A percentile compares a stretch with the other conserved stretches of the same genome.
phyloP scores from a whole-genome alignment of 2,113 vertebrate species.

The Chinchilla lanigera region DNA sequence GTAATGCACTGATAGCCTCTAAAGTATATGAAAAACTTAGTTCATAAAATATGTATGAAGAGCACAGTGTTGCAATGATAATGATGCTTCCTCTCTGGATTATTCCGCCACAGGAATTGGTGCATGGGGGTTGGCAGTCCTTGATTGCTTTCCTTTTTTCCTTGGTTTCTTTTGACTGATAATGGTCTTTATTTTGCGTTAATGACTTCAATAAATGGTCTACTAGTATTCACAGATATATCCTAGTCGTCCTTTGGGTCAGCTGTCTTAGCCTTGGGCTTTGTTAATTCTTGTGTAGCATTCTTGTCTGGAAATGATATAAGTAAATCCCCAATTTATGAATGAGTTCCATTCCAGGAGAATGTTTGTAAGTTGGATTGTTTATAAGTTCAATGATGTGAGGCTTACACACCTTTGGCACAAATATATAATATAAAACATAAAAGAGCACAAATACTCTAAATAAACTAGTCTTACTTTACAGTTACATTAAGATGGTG shows the following conservation, averaged over 20 bases:
- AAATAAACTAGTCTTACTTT: background rate
- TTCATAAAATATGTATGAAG: slow-evolving; percentile 83
- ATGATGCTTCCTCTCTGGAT: slow-evolving; percentile 73
- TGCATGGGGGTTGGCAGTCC: slow-evolving; percentile 57
- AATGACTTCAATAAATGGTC: slow-evolving; percentile 76
- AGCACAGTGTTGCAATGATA: slow-evolving; percentile 72
- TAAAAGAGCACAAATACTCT: background rate
- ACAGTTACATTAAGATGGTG: background rate
- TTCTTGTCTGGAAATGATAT: background rate
- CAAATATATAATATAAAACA: background rate
- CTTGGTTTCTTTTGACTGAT: slow-evolving; percentile 63
- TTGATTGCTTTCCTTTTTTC: background rate
- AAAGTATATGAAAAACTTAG: slow-evolving; percentile 75
- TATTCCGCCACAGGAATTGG: slow-evolving; percentile 69
- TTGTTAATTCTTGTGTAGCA: background rate
- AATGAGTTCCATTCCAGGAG: background rate
- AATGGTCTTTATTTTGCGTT: slow-evolving; percentile 73
- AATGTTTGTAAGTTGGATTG: background rate
- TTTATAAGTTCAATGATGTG: background rate
- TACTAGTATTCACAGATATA: slow-evolving; percentile 41
- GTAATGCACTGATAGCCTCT: slow-evolving; percentile 73
- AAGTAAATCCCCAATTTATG: background rate
- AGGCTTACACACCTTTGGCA: background rate
- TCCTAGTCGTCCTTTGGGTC: background rate
- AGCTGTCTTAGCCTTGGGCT: background rate